phyloP scores from a whole-genome alignment of 2,888 invertebrate species.

The Odontothrips loti region DNA sequence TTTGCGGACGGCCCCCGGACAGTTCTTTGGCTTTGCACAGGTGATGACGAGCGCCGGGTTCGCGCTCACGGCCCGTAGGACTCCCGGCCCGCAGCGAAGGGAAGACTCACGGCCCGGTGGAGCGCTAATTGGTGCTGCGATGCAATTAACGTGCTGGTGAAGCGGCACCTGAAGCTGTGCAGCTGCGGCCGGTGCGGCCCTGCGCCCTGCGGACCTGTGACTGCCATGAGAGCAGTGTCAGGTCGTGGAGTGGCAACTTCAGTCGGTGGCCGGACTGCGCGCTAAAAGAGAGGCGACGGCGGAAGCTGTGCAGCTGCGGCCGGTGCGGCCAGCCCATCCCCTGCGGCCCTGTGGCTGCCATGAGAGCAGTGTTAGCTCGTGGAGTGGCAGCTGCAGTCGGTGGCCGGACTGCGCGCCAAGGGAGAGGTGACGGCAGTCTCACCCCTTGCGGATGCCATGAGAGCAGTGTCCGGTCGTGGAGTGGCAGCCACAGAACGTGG shows the following conservation, averaged over 20 bases:
- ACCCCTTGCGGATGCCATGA: neutral
- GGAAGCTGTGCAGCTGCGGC: fast-evolving
- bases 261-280: neutral
- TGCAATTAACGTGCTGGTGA: constrained; percentile 1
- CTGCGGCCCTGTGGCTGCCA: too few relatives aligned
- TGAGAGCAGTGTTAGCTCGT: neutral
- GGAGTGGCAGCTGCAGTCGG: neutral
- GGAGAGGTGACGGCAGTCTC: neutral
- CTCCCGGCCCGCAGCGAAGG: neutral
- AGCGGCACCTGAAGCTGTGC: constrained; percentile 11
- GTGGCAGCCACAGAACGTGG: neutral
- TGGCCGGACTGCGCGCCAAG: neutral
- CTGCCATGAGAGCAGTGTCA: neutral
- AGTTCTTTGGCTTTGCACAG: neutral
- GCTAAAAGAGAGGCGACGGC: neutral
- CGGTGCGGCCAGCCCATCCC: neutral
- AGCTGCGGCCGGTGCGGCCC: neutral
- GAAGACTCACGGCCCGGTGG: neutral
- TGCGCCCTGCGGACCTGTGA: neutral
- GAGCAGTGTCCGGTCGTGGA: neutral
- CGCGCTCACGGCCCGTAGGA: neutral
- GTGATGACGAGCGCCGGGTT: neutral
- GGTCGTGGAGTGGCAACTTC: neutral
- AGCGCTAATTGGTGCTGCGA: neutral
- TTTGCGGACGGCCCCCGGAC: neutral